Evolutionary conservation across 2,113 vertebrate species (phyloP).

Genomic region (Euleptes europaea): DNA sequence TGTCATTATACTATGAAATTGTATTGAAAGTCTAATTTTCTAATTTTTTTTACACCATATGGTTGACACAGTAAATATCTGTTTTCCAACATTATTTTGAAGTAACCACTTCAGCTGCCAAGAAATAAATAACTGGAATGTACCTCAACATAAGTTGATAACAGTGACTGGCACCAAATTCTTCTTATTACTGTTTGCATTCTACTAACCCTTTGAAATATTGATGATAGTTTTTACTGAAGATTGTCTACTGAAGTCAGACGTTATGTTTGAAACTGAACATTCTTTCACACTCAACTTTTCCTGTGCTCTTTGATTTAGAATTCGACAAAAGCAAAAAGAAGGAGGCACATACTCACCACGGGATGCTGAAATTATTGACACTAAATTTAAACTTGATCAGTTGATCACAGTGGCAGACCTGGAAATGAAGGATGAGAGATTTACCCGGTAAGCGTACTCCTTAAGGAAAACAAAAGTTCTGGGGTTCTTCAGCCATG

Average conservation of each 20-base stretch:
- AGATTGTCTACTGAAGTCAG: neutral
- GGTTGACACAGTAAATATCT: neutral
- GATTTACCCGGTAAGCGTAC: constrained; percentile 89
- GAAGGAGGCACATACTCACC: constrained; percentile 97
- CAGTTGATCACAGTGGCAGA: constrained; percentile 96
- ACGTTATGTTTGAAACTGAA: constrained; percentile 6
- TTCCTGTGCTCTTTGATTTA: constrained; percentile 61
- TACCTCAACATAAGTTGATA: neutral
- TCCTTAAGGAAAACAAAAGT: constrained; percentile 72
- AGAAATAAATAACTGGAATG: neutral
- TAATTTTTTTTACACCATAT: neutral
- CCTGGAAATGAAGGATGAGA: constrained; percentile 95
- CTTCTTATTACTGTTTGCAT: neutral
- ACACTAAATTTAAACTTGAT: constrained; percentile 96
- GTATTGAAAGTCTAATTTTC: neutral
- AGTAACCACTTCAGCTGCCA: neutral
- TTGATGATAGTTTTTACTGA: neutral
- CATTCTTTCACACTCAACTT: neutral
- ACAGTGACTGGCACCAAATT: neutral
- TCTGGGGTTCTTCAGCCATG: constrained; percentile 76
- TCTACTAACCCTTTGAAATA: constrained; percentile 6
- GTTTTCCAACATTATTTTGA: neutral
- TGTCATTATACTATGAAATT: neutral
- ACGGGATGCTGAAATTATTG: constrained; percentile 93
- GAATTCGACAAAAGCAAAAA: constrained; percentile 93